These are phyloP conservation scores for Aegotheles bennettii DNA, from an alignment of 2,113 vertebrate species.

Conservation along the genomic window DNA sequence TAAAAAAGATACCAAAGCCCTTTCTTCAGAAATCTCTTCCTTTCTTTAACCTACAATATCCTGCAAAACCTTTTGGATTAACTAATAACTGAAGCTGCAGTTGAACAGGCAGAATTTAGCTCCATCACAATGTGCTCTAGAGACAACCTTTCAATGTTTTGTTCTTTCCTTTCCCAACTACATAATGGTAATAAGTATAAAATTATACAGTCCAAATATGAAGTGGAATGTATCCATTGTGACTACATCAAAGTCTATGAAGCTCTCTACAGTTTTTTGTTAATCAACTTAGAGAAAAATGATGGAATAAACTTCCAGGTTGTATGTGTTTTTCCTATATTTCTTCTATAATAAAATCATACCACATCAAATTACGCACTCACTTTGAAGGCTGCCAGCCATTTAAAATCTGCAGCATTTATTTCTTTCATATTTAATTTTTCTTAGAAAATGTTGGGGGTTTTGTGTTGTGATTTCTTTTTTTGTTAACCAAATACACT, in stretches of 20 bases:
- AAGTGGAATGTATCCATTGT: background rate
- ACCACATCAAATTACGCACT: background rate
- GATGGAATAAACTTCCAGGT: background rate
- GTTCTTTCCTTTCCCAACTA: background rate
- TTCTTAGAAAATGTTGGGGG: background rate
- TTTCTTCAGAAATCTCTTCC: background rate
- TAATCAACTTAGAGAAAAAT: background rate
- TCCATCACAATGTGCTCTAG: background rate
- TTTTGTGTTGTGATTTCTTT: background rate
- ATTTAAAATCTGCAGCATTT: background rate
- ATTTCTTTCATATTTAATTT: background rate
- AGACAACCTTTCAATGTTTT: background rate
- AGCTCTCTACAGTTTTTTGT: background rate
- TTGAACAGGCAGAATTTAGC: background rate
- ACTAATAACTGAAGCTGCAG: background rate
- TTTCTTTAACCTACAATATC: background rate
- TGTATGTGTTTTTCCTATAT: background rate
- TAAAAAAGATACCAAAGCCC: background rate
- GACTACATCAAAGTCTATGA: background rate
- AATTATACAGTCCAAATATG: background rate
- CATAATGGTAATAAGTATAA: background rate
- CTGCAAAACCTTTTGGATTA: background rate
- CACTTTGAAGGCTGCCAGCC: background rate
- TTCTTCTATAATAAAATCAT: background rate
- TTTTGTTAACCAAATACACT: background rate